Evolutionary conservation across 1,140 invertebrate species (phyloP), one percentile per base, ranked within the genome.

Genomic region (Zaprionus gabonicus): DNA sequence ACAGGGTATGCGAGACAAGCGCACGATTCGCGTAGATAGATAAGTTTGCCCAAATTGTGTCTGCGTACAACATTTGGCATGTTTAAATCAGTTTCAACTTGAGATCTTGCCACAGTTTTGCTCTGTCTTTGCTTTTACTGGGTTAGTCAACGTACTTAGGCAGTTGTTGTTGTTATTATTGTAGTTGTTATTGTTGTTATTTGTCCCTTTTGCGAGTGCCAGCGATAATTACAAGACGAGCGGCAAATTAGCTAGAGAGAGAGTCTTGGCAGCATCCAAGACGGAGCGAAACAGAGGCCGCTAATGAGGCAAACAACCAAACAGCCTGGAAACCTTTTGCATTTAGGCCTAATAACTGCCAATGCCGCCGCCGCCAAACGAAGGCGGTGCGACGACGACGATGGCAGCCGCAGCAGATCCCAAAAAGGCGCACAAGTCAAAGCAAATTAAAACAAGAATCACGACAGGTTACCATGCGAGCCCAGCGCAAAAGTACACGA

Each of bases 371-470:
- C 49, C 63, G 49, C 51, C 62, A 71, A 80, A 85, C 55, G 44
- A 60, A 72, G 51, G 53, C 64, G 51, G 71, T 56, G 38, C 58
- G 44, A 23, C 23, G 23, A 23, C 23, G 23, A 23, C 23, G 23
- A 2, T 2, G 2, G 23, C 23, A 23, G 23, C 23, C 1, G 70
- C 31, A 34, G 31, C 31, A 34, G 31, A 34, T 9, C 82, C 82
- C 75, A 82, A 86, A 86, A 86, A 86, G 80, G 83, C 80, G 83
- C 83, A 86, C 83, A 86, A 86, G 83, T 88, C 85, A 90, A 90
- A 82, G 85, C 85, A 90, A 90, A 90, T 90, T 90, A 90, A 90
- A 90, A 90, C 87, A 90, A 90, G 85, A 90, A 90, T 90, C 85
- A 90, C 85, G 85, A 90, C 85, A 90, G 85, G 85, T 90, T 90